Conservation (phyloP, 2,113 vertebrate genomes). For the Perognathus longimembris region DNA sequence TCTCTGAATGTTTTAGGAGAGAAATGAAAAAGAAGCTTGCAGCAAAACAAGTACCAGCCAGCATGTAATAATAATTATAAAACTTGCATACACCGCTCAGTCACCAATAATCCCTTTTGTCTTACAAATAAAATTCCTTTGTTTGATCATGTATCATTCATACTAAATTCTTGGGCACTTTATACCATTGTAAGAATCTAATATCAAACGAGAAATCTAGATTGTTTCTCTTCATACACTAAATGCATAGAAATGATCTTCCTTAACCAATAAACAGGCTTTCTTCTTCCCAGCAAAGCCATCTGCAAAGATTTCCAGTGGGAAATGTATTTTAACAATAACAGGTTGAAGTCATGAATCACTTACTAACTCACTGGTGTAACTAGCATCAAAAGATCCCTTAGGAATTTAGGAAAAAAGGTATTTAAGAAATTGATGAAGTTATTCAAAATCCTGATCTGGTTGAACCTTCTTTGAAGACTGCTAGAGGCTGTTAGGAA, state of each 20-base stretch:
- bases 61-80: neutral
- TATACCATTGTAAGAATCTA: neutral
- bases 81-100: neutral
- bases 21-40: neutral
- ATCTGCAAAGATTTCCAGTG: slow-evolving; percentile 76
- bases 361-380: slow-evolving; percentile 84
- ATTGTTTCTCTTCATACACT: neutral
- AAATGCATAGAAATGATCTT: slow-evolving; percentile 24
- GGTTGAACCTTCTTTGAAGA: slow-evolving; percentile 84
- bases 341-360: slow-evolving; percentile 84
- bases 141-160: neutral
- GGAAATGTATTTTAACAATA: slow-evolving; percentile 79
- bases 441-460: slow-evolving; percentile 88
- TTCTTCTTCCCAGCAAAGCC: slow-evolving; percentile 67
- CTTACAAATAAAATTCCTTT: neutral
- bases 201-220: neutral
- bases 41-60: neutral
- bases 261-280: slow-evolving; percentile 51
- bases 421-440: slow-evolving; percentile 89
- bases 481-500: slow-evolving; percentile 83
- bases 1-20: neutral
- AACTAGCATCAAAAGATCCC: slow-evolving; percentile 82
- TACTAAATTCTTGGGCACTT: slow-evolving; percentile 23
- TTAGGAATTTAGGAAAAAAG: slow-evolving; percentile 84
- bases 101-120: slow-evolving; percentile 4